phyloP scores from a whole-genome alignment of 2,113 vertebrate genomes.

The Platycercus adscitus region DNA sequence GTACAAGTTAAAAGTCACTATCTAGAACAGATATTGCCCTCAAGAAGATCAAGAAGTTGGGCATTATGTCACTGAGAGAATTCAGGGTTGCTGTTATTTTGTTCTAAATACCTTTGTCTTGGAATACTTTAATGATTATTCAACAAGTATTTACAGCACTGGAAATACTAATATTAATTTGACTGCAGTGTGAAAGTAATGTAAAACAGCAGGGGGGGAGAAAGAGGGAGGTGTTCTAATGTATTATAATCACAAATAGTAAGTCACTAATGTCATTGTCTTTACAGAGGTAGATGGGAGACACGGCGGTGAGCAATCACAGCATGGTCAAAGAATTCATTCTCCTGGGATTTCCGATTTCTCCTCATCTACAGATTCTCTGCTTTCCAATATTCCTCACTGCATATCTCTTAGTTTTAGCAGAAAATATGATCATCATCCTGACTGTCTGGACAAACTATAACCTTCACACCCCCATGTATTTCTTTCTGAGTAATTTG shows the following conservation, averaged over 20 bases:
- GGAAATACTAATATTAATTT: background rate
- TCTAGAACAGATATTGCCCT: background rate
- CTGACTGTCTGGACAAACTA: constrained; percentile 30
- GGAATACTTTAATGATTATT: background rate
- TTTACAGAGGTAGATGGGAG: background rate
- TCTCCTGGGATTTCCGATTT: constrained; percentile 54
- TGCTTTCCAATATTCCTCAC: constrained; percentile 45
- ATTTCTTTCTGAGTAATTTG: constrained; percentile 62
- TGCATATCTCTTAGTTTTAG: constrained; percentile 41
- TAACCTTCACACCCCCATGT: constrained; percentile 64
- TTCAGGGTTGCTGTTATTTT: background rate
- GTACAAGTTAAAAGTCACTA: background rate
- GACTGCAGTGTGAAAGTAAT: background rate
- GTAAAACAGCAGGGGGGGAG: background rate
- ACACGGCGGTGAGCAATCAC: background rate
- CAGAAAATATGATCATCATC: constrained; percentile 55
- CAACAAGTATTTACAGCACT: background rate
- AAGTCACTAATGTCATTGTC: background rate
- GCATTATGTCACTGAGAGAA: background rate
- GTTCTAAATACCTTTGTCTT: background rate
- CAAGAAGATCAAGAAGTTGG: background rate
- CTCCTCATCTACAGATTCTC: background rate
- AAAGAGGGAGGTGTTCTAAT: background rate
- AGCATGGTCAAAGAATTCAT: constrained; percentile 52
- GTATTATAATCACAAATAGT: background rate